phyloP scores from a whole-genome alignment of 2,797 vertebrate genomes.

The Lagocephalus sceleratus region DNA sequence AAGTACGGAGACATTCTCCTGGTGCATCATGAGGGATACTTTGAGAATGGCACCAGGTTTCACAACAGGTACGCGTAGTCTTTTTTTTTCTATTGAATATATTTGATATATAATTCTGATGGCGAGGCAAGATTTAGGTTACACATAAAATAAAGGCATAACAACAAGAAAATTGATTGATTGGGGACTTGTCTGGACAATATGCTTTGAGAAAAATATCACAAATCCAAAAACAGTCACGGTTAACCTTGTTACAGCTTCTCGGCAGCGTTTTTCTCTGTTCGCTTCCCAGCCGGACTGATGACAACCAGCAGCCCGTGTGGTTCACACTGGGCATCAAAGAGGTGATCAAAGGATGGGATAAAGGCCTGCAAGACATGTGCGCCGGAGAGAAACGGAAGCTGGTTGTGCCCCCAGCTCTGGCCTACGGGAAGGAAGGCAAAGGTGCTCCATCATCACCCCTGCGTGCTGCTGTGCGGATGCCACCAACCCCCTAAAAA shows the following conservation, averaged over 20 bases:
- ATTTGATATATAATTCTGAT: too few relatives aligned
- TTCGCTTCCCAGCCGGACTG: conserved; percentile 72
- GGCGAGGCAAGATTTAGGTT: too few relatives aligned
- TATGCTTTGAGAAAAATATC: too few relatives aligned
- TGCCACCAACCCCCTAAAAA: too few relatives aligned
- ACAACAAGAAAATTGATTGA: too few relatives aligned
- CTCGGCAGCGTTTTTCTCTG: conserved; percentile 1
- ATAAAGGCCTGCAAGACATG: conserved; percentile 91
- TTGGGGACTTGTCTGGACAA: too few relatives aligned
- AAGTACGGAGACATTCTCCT: conserved; percentile 92
- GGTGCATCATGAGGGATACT: conserved; percentile 87
- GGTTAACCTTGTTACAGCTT: not conserved
- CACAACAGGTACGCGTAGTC: conserved; percentile 82
- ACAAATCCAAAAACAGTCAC: not conserved
- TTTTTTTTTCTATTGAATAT: too few relatives aligned
- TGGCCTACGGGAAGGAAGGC: conserved; percentile 95
- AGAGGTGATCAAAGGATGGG: conserved; percentile 92
- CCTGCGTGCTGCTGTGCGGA: not conserved
- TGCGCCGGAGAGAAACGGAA: conserved; percentile 93
- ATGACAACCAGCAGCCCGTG: conserved; percentile 87
- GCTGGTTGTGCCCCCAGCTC: conserved; percentile 83
- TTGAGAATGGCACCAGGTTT: conserved; percentile 90
- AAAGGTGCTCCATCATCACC: conserved; percentile 79
- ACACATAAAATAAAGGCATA: too few relatives aligned
- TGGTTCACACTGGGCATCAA: conserved; percentile 96